Percentiles rank a stretch among this genome's conserved stretches.
Evolutionary conservation across 2,797 vertebrate species (phyloP).

Genomic region (Microchirus variegatus): DNA sequence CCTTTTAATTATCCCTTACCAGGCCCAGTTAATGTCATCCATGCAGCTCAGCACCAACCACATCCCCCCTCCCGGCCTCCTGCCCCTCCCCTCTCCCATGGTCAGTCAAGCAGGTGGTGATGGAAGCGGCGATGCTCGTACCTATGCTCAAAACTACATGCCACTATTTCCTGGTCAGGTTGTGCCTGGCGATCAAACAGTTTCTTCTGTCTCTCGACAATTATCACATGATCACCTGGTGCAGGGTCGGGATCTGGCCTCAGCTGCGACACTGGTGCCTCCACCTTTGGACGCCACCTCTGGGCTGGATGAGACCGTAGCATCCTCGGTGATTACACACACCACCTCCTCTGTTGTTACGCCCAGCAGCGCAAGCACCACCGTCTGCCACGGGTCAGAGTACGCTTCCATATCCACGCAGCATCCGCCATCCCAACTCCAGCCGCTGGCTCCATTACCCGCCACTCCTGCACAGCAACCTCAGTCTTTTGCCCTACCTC

Average conservation of each 20-base stretch:
- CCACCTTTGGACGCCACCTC: conserved; percentile 43
- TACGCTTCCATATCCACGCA: conserved; percentile 72
- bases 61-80: conserved; percentile 74
- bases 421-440: conserved; percentile 72
- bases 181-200: conserved; percentile 44
- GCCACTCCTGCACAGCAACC: conserved; percentile 56
- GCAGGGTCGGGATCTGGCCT: conserved; percentile 66
- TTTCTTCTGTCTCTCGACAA: conserved; percentile 42
- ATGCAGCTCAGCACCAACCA: conserved; percentile 77
- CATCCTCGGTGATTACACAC: conserved; percentile 84
- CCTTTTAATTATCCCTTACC: conserved; percentile 72
- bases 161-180: conserved; percentile 81
- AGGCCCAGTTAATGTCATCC: conserved; percentile 72
- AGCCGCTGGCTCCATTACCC: conserved; percentile 73
- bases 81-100: conserved; percentile 71
- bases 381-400: conserved; percentile 85
- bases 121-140: conserved; percentile 47
- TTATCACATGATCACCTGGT: conserved; percentile 72
- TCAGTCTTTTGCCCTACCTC: conserved; percentile 85
- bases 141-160: conserved; percentile 84
- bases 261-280: conserved; percentile 54
- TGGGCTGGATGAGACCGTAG: conserved; percentile 59
- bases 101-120: conserved; percentile 63
- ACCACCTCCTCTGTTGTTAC: conserved; percentile 84
- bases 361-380: conserved; percentile 81